Percentiles rank a stretch among this genome's conserved stretches.
Evolutionary conservation across 1,140 invertebrate species (phyloP).

Genomic region (Zeugodacus cucurbitae): DNA sequence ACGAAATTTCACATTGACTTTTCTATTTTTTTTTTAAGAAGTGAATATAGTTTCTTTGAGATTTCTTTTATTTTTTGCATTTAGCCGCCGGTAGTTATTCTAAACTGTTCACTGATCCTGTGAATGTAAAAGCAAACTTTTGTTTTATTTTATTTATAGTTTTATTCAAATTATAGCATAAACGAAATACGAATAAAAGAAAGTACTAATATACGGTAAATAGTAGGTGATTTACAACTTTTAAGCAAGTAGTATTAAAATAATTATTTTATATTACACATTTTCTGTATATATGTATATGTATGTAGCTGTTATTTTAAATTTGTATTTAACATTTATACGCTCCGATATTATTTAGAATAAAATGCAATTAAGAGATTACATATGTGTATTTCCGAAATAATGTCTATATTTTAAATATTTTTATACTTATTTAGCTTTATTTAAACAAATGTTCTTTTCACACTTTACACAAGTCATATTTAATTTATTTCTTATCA

Average conservation of each 20-base stretch:
- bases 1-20: no score
- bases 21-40: no score
- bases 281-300: neutral
- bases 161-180: conserved; percentile 1
- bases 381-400: neutral
- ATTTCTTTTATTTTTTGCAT: no score
- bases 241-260: neutral
- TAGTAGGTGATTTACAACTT: neutral
- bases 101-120: neutral
- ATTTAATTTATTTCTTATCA: no score
- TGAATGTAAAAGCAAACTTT: neutral
- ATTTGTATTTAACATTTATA: neutral
- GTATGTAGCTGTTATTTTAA: neutral
- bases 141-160: neutral
- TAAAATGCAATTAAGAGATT: neutral
- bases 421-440: neutral
- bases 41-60: no score
- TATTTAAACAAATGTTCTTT: neutral
- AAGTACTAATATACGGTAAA: neutral
- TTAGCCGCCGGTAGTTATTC: neutral
- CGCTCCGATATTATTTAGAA: neutral
- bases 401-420: neutral
- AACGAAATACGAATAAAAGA: neutral
- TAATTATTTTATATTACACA: neutral
- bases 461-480: neutral